phyloP scores from a whole-genome alignment of 2,888 invertebrate species.

The Perizoma flavofasciatum region DNA sequence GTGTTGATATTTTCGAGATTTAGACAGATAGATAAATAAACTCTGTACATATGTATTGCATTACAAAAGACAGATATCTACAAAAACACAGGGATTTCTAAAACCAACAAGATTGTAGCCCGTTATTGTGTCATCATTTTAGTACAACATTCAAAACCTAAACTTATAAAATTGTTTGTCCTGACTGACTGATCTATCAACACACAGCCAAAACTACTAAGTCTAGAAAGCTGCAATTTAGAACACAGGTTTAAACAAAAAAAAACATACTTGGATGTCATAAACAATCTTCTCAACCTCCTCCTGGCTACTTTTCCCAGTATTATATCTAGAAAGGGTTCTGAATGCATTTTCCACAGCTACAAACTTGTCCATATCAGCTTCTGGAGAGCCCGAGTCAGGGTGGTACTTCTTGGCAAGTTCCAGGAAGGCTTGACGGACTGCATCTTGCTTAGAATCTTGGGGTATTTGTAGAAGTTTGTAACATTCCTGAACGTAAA shows the following conservation, averaged over 20 bases:
- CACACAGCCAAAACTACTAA: too few species aligned
- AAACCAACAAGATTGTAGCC: too few species aligned
- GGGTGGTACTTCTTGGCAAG: conserved; percentile 94
- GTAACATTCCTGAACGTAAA: conserved; percentile 86
- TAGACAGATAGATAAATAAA: too few species aligned
- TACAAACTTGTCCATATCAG: conserved; percentile 89
- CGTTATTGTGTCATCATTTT: too few species aligned
- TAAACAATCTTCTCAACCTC: conserved; percentile 84
- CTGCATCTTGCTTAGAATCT: conserved; percentile 88
- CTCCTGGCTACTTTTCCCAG: conserved; percentile 69
- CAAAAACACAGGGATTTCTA: too few species aligned
- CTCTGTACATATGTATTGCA: too few species aligned
- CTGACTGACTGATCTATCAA: too few species aligned
- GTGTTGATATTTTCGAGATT: too few species aligned
- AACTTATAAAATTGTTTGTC: too few species aligned
- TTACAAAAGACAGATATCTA: too few species aligned
- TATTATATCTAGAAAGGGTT: conserved; percentile 86
- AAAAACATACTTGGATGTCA: conserved; percentile 84
- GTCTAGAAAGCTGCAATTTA: too few species aligned
- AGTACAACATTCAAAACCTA: too few species aligned
- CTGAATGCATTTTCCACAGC: conserved; percentile 91
- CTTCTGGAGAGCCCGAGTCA: conserved; percentile 89
- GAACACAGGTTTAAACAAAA: background rate
- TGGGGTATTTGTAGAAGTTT: conserved; percentile 86
- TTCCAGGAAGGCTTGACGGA: conserved; percentile 88